Conservation (phyloP, 1,140 invertebrate species). For the Drosophila nikananu region DNA sequence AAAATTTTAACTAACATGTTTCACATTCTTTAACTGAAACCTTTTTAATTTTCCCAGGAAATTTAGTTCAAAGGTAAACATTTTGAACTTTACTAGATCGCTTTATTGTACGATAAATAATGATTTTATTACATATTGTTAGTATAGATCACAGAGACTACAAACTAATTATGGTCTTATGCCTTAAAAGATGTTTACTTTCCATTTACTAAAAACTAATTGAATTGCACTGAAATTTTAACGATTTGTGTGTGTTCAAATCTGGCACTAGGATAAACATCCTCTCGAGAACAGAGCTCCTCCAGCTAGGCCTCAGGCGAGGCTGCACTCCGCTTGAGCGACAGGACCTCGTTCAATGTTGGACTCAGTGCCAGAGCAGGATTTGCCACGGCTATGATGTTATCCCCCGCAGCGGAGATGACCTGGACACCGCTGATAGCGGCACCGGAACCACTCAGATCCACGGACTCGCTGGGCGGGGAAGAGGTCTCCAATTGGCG, state of each 20-base stretch:
- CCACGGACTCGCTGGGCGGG: slow-evolving; percentile 48
- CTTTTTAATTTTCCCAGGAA: not conserved
- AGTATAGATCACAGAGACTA: slow-evolving; percentile 73
- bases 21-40: too few relatives aligned
- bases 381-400: slow-evolving; percentile 95
- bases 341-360: slow-evolving; percentile 71
- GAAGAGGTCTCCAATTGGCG: slow-evolving; percentile 29
- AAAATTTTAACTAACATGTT: not conserved
- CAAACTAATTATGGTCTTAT: slow-evolving; percentile 44
- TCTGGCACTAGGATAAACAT: slow-evolving; percentile 26
- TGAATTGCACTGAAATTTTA: slow-evolving; percentile 62
- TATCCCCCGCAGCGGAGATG: slow-evolving; percentile 92
- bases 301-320: slow-evolving; percentile 68
- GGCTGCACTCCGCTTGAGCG: slow-evolving; percentile 71
- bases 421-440: slow-evolving; percentile 88
- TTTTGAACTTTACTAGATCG: not conserved
- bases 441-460: slow-evolving; percentile 76
- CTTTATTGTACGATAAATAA: slow-evolving; percentile 44
- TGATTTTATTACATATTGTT: slow-evolving; percentile 56
- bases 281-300: not conserved
- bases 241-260: slow-evolving; percentile 27
- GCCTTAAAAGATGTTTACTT: slow-evolving; percentile 3
- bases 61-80: too few relatives aligned
- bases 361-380: slow-evolving; percentile 89
- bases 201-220: slow-evolving; percentile 30